Evolutionary conservation across 2,888 invertebrate species (phyloP).

Genomic region (Invenusta paracnida): DNA sequence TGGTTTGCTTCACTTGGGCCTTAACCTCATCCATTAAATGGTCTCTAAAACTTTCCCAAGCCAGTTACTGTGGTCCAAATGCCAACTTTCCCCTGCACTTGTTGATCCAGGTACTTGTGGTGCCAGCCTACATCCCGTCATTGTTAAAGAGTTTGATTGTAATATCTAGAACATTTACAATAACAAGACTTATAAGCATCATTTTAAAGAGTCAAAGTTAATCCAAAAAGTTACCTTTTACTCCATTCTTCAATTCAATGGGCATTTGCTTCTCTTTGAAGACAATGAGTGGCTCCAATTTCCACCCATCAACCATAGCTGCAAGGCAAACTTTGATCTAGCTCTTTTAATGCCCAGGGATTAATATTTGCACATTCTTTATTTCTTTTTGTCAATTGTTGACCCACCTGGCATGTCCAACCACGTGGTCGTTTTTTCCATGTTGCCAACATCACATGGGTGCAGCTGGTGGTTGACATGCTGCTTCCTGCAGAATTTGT

Average conservation of each 20-base stretch:
- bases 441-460: background rate
- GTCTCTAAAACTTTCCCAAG: conserved; percentile 19
- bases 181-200: background rate
- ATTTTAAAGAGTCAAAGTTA: background rate
- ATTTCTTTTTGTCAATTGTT: no score
- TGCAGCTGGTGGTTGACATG: background rate
- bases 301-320: background rate
- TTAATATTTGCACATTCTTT: background rate
- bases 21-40: conserved; percentile 19
- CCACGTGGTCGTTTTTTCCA: background rate
- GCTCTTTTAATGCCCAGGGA: background rate
- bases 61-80: background rate
- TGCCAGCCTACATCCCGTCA: background rate
- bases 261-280: background rate
- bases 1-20: background rate
- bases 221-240: no score
- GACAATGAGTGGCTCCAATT: background rate
- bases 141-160: background rate
- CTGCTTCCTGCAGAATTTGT: background rate
- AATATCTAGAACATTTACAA: background rate
- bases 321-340: background rate
- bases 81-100: conserved; percentile 17
- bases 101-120: background rate
- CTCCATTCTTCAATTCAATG: no score
- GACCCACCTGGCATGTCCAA: no score